Conservation (phyloP, 2,888 invertebrate species). For the Clunio marinus region DNA sequence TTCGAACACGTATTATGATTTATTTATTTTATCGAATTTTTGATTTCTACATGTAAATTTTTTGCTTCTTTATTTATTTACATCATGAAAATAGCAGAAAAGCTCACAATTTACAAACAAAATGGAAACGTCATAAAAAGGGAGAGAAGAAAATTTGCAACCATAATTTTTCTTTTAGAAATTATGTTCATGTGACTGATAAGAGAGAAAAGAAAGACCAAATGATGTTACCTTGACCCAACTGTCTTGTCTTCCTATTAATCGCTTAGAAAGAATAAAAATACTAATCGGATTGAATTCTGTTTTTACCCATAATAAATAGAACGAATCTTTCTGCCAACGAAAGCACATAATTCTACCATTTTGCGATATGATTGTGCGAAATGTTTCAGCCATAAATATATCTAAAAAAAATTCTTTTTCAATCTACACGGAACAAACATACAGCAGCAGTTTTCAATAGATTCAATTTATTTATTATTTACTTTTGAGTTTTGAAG, state of each 20-base stretch:
- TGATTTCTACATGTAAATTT: constrained; percentile 15
- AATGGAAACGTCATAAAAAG: not conserved
- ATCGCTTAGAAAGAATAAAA: too few relatives aligned
- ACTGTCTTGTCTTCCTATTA: too few relatives aligned
- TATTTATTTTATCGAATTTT: constrained; percentile 37
- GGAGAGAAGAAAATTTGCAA: not conserved
- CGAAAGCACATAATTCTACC: constrained; percentile 4
- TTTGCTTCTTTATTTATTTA: constrained; percentile 18
- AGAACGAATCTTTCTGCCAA: not conserved
- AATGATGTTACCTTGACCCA: too few relatives aligned
- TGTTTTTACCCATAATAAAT: too few relatives aligned
- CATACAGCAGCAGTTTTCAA: too few relatives aligned
- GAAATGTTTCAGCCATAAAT: constrained; percentile 13
- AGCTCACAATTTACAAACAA: not conserved
- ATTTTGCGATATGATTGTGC: constrained; percentile 10
- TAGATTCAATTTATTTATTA: not conserved
- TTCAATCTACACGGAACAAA: not conserved
- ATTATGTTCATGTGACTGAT: too few relatives aligned
- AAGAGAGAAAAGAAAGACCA: too few relatives aligned
- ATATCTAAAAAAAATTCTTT: constrained; percentile 8
- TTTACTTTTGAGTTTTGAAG: constrained; percentile 10
- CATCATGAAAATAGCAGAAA: not conserved
- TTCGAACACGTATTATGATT: too few relatives aligned
- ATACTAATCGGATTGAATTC: too few relatives aligned
- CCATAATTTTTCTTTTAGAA: too few relatives aligned